Percentiles rank a stretch among this genome's conserved stretches.
Conservation (phyloP, 2,113 vertebrate genomes). For the Donacobius atricapilla region DNA sequence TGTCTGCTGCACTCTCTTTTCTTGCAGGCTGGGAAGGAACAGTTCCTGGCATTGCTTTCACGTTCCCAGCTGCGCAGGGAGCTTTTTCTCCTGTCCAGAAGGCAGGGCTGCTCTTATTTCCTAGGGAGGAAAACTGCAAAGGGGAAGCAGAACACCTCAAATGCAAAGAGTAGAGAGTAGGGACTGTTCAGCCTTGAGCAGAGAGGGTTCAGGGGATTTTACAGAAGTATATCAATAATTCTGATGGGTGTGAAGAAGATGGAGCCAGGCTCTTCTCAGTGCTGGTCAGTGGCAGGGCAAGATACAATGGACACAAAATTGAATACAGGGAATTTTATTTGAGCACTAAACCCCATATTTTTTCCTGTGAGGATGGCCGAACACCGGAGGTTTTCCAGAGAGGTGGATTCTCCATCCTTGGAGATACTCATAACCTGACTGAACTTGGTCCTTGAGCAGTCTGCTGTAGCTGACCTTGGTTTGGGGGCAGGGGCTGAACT, state of each 20-base stretch:
- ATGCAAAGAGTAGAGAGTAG: not conserved
- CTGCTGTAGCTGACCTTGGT: not conserved
- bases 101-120: not conserved
- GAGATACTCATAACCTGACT: not conserved
- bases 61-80: not conserved
- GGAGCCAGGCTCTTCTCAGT: not conserved
- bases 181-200: not conserved
- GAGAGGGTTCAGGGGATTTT: not conserved
- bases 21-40: not conserved
- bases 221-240: not conserved
- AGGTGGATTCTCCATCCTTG: not conserved
- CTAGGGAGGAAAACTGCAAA: not conserved
- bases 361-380: not conserved
- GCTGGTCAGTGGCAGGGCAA: not conserved
- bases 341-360: rapidly evolving
- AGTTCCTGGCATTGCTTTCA: not conserved
- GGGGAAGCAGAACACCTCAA: not conserved
- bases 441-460: not conserved
- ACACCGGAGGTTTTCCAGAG: not conserved
- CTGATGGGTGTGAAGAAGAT: not conserved
- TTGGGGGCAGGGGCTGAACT: rapidly evolving
- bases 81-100: not conserved
- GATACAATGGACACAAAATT: not conserved
- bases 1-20: not conserved
- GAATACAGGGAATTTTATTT: not conserved